These are phyloP conservation scores for Acleris literana DNA, from an alignment of 2,888 invertebrate species.

Conservation along the genomic window DNA sequence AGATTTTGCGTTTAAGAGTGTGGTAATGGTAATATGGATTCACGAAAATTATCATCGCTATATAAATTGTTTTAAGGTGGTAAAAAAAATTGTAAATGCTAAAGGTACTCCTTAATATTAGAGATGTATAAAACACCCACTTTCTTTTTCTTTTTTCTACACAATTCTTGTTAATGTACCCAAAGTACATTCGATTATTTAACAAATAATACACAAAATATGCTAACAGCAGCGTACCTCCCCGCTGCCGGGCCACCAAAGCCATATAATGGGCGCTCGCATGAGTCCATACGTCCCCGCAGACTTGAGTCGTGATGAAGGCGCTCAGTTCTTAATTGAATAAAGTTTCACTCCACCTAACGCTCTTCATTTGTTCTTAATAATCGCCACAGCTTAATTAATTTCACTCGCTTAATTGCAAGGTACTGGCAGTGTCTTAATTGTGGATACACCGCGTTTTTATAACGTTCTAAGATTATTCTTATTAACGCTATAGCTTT, in stretches of 20 bases:
- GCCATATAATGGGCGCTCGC: slow-evolving; percentile 47
- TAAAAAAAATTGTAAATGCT: no score
- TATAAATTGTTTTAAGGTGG: no score
- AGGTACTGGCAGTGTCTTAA: not conserved
- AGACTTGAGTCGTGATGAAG: slow-evolving; percentile 45
- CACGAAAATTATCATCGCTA: no score
- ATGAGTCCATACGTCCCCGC: slow-evolving; percentile 44
- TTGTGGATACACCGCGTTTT: not conserved
- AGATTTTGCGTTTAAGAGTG: no score
- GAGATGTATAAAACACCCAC: no score
- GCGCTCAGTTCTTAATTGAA: slow-evolving; percentile 47
- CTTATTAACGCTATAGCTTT: not conserved
- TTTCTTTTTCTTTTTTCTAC: no score
- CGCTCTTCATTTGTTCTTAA: slow-evolving; percentile 17
- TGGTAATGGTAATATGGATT: no score
- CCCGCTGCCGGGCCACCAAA: slow-evolving; percentile 40
- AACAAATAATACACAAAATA: not conserved
- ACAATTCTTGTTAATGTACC: no score
- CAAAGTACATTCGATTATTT: not conserved
- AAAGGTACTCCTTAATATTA: no score
- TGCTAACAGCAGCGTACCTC: slow-evolving; percentile 36
- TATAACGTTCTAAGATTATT: not conserved
- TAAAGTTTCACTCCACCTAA: slow-evolving; percentile 43
- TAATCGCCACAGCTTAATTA: slow-evolving; percentile 13
- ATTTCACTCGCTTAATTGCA: not conserved